These are phyloP conservation scores for Sphenopsis melanotis DNA, from an alignment of 2,797 vertebrate genomes.

Conservation along the genomic window DNA sequence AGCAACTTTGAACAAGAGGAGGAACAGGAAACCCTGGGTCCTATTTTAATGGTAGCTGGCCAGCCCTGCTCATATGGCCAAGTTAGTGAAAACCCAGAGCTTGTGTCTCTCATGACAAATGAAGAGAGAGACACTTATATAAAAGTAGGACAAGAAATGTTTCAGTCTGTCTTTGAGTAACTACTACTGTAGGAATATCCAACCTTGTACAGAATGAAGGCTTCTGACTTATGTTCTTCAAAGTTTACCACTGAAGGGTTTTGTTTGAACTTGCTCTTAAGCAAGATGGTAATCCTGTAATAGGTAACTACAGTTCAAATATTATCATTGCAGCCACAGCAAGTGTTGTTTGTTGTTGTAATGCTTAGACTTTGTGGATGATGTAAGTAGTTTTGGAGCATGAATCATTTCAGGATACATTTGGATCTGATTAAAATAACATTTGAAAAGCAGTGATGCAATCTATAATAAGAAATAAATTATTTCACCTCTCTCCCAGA, in stretches of 20 bases:
- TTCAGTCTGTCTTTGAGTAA: conserved; percentile 66
- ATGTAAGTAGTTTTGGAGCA: not conserved
- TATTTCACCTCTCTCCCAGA: not conserved
- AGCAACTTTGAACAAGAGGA: conserved; percentile 10
- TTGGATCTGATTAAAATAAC: not conserved
- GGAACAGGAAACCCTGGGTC: conserved; percentile 28
- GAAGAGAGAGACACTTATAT: conserved; percentile 64
- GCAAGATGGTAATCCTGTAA: not conserved
- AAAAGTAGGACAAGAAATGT: conserved; percentile 65
- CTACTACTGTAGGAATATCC: not conserved
- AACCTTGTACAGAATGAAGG: not conserved
- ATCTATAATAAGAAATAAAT: not conserved
- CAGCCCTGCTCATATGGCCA: conserved; percentile 3
- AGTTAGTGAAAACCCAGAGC: conserved; percentile 62
- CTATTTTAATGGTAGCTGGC: conserved; percentile 60
- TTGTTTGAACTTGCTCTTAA: not conserved
- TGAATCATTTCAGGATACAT: not conserved
- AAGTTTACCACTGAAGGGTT: not conserved
- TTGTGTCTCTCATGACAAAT: conserved; percentile 66
- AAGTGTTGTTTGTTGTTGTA: not conserved
- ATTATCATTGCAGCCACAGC: not conserved
- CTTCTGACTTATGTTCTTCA: not conserved
- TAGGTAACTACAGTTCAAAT: not conserved
- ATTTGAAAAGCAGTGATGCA: not conserved
- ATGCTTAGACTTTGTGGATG: not conserved